Evolutionary conservation across 23 tunicate species (phyloP).

Genomic region (Halocynthia roretzi): DNA sequence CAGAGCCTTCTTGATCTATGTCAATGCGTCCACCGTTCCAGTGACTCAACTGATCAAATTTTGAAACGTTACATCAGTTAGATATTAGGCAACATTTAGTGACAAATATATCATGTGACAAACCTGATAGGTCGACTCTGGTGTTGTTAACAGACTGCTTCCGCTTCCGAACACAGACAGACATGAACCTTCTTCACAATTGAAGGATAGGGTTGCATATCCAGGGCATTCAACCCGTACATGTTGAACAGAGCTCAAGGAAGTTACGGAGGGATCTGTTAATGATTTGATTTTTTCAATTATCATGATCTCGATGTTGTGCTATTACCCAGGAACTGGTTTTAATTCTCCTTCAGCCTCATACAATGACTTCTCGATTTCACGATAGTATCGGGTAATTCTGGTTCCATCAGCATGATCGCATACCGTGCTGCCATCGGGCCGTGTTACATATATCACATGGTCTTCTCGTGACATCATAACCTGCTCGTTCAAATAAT

Average conservation of each 20-base stretch:
- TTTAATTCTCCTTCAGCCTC: conserved; percentile 32
- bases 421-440: conserved; percentile 65
- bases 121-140: conserved; percentile 74
- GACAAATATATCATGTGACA: too few species aligned
- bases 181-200: conserved; percentile 38
- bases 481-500: conserved; percentile 24
- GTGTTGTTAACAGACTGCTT: conserved; percentile 30
- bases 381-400: conserved; percentile 53
- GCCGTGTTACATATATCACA: conserved; percentile 58
- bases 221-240: conserved; percentile 84
- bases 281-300: too few species aligned
- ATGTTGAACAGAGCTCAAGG: conserved; percentile 6
- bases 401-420: conserved; percentile 88
- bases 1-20: conserved; percentile 45
- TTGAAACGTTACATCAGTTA: too few species aligned
- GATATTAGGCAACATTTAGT: too few species aligned
- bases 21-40: conserved; percentile 86
- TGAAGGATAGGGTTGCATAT: conserved; percentile 75
- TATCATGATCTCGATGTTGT: too few species aligned
- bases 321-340: too few species aligned
- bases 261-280: background rate
- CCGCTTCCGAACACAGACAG: conserved; percentile 80
- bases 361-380: conserved; percentile 12
- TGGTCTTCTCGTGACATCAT: conserved; percentile 75
- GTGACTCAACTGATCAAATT: conserved; percentile 43